phyloP scores from a whole-genome alignment of 2,797 vertebrate species.

The Rhodeus uyekii region DNA sequence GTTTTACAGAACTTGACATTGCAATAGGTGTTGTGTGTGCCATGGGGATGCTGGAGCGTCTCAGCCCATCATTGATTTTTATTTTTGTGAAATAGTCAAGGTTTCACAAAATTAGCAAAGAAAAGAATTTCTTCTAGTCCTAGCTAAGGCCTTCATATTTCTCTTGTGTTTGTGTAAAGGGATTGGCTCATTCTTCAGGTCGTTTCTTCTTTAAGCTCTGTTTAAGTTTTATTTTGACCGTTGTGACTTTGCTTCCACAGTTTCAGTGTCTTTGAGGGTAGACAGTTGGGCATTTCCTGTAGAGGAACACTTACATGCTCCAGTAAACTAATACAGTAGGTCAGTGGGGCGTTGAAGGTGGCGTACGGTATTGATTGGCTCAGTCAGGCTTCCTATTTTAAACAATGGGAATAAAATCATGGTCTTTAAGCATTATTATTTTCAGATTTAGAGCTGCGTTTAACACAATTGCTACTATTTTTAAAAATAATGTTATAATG shows the following conservation, averaged over 20 bases:
- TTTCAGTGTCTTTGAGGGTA: background rate
- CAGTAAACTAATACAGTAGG: conserved; percentile 26
- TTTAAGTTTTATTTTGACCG: conserved; percentile 16
- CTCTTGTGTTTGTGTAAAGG: background rate
- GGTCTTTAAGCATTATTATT: background rate
- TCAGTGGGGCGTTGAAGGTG: background rate
- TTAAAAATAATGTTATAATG: background rate
- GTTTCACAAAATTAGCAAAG: background rate
- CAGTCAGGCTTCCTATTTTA: conserved; percentile 13
- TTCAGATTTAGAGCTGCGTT: background rate
- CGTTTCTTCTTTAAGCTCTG: background rate
- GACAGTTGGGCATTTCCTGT: conserved; percentile 6
- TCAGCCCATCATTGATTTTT: too few species aligned
- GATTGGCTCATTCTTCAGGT: background rate
- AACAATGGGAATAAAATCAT: background rate
- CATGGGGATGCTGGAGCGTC: too few species aligned
- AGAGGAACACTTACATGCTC: conserved; percentile 14
- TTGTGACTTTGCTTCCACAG: conserved; percentile 7
- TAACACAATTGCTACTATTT: background rate
- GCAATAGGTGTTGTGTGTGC: too few species aligned
- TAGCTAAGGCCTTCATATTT: background rate
- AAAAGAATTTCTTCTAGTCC: background rate
- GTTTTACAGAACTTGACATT: background rate
- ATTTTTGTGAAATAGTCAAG: background rate
- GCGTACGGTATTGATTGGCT: background rate